Base-by-base conservation (phyloP, 1,140 invertebrate genomes). In the Drosophila arawakana region DNA sequence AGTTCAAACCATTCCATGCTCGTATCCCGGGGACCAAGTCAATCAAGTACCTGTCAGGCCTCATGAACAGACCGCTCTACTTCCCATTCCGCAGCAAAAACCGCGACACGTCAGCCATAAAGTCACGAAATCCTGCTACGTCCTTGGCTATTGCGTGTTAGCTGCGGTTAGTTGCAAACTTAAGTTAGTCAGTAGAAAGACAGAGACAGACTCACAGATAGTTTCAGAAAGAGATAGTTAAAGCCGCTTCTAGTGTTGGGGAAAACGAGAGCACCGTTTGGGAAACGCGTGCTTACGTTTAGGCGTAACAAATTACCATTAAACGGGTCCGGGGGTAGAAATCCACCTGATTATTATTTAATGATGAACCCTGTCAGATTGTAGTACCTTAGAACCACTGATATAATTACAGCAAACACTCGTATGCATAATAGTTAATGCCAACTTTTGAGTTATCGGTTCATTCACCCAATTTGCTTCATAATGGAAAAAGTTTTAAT, bases 251-350 rank as follows among this genome's bases (percentile, higher is more conserved):
- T n/a, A n/a, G n/a, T n/a, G n/a, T n/a, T n/a, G n/a, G n/a, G n/a
- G n/a, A n/a, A n/a, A n/a, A n/a, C n/a, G n/a, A 59, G 8, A 46
- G 65, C 8, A 18, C 11, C 21, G 6, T 13, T n/a, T 21, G 11
- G 18, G 25, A 57, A 9, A 71, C 75, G 90, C 80, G 89, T 91
- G 89, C 71, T 68, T 73, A 85, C 89, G 79, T 91, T 91, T 91
- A 91, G 89, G 89, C 89, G 89, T 91, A 91, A 91, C 84, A 90
- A 91, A 91, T 91, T 90, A 82, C 86, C 73, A 85, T 90, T 90
- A 90, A 85, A 76, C 78, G 78, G 63, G n/a, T 7, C 7, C 9
- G n/a, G 21, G 9, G 9, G 13, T 11, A 13, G 47, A 15, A 57
- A 46, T 25, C n/a, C 30, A 30, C 41, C 70, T 83, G 84, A 88